Evolutionary conservation across 2,888 invertebrate species (phyloP), one percentile per base, ranked within the genome.

Genomic region (Merodon equestris): DNA sequence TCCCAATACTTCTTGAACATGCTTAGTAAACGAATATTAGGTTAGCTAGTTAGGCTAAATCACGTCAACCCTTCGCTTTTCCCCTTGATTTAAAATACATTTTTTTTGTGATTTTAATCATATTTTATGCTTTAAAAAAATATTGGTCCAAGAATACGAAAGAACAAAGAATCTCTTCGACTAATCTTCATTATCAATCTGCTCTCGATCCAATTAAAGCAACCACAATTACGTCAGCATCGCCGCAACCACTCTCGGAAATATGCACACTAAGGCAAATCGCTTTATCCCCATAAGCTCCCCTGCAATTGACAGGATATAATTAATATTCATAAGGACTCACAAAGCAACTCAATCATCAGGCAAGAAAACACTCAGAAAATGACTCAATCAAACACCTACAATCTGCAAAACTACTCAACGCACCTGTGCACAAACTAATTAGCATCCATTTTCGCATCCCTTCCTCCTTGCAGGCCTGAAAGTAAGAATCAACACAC

Each of bases 241-340:
- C 10, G n/a, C 17, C 17, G 17, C 13, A 36, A 12, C 45, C 36
- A 13, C 13, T 14, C 12, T 36, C 54, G 38, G 34, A 66, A 51
- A 50, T 44, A 5, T 64, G 71, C 53, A 42, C 19, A 60, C 54
- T 47, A 15, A 66, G 18, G 40, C 27, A 3, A 60, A 66, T 66
- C 47, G 19, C 13, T 17, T 58, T 42, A 71, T 44, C 19, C 17
- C 27, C 27, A 47, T 34, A 70, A 64, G 58, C 56, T 18, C 9
- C 14, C 10, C 66, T 54, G 56, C 66, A 61, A 72, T 77, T 63
- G 67, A 77, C 72, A 58, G 77, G 67, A 72, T 61, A 57, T 77
- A 67, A 72, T 77, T 67, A 72, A 72, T 66, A 72, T 63, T 63
- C 53, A 57, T 50, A 54, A 60, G 53, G 38, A 40, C 34, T 27